Evolutionary conservation across 2,888 invertebrate species (phyloP).

Genomic region (Eulithis testata): DNA sequence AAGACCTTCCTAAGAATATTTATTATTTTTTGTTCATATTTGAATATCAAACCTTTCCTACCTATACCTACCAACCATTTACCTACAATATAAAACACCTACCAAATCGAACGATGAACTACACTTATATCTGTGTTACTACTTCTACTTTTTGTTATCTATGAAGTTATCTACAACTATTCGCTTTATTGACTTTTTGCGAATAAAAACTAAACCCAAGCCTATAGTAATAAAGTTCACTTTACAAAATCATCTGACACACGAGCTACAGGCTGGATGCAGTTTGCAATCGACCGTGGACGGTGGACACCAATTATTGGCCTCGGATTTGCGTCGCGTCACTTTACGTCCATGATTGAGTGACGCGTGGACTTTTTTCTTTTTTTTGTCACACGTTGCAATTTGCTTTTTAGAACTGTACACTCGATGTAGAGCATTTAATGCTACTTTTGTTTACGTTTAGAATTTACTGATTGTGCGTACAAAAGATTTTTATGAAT

Average conservation of each 20-base stretch:
- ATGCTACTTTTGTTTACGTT: not conserved
- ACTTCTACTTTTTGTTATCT: no score
- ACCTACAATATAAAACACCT: no score
- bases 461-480: no score
- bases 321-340: slow-evolving; percentile 63
- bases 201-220: not conserved
- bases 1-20: no score
- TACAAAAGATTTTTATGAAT: no score
- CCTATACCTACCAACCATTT: no score
- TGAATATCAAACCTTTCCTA: not conserved
- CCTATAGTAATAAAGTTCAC: not conserved
- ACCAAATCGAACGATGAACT: no score
- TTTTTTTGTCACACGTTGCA: slow-evolving; percentile 43
- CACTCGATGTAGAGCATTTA: slow-evolving; percentile 7
- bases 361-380: slow-evolving; percentile 37
- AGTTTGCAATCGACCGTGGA: slow-evolving; percentile 55
- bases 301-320: slow-evolving; percentile 69
- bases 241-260: not conserved
- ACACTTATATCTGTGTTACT: no score
- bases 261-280: slow-evolving; percentile 15
- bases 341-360: slow-evolving; percentile 62
- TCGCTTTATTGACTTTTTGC: no score
- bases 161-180: no score
- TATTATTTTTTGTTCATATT: not conserved
- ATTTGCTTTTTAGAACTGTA: not conserved